Base-by-base conservation (phyloP, 1,140 invertebrate genomes). In the Drosophila yakuba region DNA sequence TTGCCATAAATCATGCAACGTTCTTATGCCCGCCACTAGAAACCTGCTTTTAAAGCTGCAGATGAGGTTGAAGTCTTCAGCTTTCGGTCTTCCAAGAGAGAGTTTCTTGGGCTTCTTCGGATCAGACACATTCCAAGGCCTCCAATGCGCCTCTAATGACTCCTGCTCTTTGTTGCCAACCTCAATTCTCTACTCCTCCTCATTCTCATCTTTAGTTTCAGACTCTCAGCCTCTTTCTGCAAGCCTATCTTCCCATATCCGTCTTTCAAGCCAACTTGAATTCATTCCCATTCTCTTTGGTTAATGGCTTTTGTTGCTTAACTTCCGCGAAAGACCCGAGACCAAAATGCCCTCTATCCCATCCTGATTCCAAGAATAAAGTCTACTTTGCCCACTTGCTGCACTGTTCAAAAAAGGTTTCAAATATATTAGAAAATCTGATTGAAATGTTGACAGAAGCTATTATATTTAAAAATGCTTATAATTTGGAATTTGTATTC, bases 1-100 rank as follows among this genome's bases (percentile, higher is more conserved):
- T 89, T 89, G 84, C 84, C 85, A 89, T 89, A 89, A 90, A 89
- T 89, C 84, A 89, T 89, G 84, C 84, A 89, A 89, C 69, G 74
- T 80, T 86, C 78, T 59, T 66, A 54, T 66, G 64, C 74, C 74
- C 68, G 78, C 67, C 62, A 77, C 83, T 76, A 47, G 61, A 76
- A 67, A 67, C 74, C 57, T 67, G 74, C 75, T 66, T 72, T 75
- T 75, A 60, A 75, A 72, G 59, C 73, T 68, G 52, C 32, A 52
- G 48, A 14, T 36, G 67, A 44, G 41, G 64, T 25, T 45, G 74
- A 11, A 36, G 55, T 54, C 48, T 73, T 17, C 17, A 17, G 58
- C 28, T 58, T 66, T 20, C 14, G 20, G 32, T 59, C 44, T 48
- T 38, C 32, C 38, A 35, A 51, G 10, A 72, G 64, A 72, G 52